Conservation (phyloP, 2,113 vertebrate species). For the Protobothrops mucrosquamatus region DNA sequence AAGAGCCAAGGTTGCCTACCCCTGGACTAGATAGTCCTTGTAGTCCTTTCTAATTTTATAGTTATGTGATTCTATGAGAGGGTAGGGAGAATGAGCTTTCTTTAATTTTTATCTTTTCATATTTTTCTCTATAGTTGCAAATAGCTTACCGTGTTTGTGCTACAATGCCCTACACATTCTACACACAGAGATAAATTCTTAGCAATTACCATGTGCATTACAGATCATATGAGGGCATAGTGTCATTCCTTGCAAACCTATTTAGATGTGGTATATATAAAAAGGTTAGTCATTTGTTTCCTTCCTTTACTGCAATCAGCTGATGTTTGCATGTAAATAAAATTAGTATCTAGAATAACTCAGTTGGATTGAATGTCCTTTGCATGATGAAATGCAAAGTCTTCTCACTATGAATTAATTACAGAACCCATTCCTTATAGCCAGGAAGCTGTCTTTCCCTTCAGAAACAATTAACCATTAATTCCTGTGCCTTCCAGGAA, state of each 20-base stretch:
- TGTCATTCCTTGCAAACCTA: not conserved
- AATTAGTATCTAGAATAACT: not conserved
- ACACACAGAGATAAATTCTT: not conserved
- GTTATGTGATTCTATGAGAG: not conserved
- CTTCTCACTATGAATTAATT: not conserved
- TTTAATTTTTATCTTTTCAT: not conserved
- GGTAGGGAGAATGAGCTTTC: not conserved
- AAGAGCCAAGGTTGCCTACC: too few species aligned
- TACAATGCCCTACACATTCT: not conserved
- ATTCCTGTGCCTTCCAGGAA: constrained; percentile 3
- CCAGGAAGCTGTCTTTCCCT: not conserved
- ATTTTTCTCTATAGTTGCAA: not conserved
- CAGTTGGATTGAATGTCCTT: not conserved
- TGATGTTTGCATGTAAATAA: not conserved
- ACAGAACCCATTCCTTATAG: not conserved
- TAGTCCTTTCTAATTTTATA: not conserved
- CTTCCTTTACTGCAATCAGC: not conserved
- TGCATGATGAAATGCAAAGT: not conserved
- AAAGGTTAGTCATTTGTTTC: not conserved
- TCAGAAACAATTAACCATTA: not conserved
- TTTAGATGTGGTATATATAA: not conserved
- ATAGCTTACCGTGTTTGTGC: not conserved
- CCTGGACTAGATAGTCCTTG: not conserved
- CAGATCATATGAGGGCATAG: not conserved
- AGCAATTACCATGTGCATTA: not conserved